phyloP scores from a whole-genome alignment of 2,888 invertebrate species.

The Nasonovia ribisnigri region DNA sequence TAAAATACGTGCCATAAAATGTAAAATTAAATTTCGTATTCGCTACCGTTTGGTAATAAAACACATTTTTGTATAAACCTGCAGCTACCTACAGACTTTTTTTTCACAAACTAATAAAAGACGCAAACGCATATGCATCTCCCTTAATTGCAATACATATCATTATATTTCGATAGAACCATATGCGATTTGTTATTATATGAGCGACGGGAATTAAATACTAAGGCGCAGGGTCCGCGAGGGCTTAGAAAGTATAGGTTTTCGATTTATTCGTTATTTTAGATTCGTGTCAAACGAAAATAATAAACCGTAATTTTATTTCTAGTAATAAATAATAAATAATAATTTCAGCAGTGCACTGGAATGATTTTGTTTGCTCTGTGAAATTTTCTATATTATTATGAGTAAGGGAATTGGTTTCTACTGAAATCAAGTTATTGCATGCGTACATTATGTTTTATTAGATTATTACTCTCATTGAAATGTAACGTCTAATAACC shows the following conservation, averaged over 20 bases:
- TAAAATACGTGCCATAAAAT: not conserved
- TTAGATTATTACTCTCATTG: constrained; percentile 18
- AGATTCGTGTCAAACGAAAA: not conserved
- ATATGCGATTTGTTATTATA: not conserved
- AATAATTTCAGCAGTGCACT: not conserved
- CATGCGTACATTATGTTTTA: not conserved
- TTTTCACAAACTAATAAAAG: not conserved
- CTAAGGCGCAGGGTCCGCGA: not conserved
- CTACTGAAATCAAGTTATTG: not conserved
- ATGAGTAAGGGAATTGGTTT: not conserved
- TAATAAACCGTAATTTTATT: not conserved
- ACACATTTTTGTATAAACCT: not conserved
- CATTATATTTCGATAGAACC: not conserved
- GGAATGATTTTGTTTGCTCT: not conserved
- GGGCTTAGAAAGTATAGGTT: not conserved
- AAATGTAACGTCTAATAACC: not conserved
- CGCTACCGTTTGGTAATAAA: not conserved
- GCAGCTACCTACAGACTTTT: not conserved
- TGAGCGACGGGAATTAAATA: not conserved
- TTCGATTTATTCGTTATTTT: not conserved
- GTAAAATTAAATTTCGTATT: not conserved
- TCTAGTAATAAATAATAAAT: not conserved
- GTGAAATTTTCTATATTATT: not conserved
- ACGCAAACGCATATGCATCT: not conserved
- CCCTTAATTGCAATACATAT: not conserved